Base-by-base conservation (phyloP, 2,113 vertebrate species). In the Gila orcuttii region DNA sequence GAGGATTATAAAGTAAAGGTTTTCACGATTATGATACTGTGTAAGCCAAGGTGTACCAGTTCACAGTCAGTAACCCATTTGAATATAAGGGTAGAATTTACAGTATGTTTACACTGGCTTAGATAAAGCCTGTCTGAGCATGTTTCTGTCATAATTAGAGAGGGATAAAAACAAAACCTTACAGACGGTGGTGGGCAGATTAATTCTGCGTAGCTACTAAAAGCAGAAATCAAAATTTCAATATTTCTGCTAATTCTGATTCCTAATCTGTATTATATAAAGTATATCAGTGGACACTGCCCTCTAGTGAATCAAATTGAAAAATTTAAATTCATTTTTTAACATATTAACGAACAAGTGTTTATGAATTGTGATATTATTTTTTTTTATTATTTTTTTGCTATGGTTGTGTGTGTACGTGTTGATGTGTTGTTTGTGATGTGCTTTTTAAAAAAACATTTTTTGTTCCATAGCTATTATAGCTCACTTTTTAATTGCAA, bases 201-300 rank as follows among this genome's bases (percentile, higher is more conserved):
- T 83, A 73, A 36, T 71, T 83, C 21, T 25, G 66, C 62, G 33
- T 71, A 52, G 68, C 66, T 73, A 73, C 68, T 73, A 59, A 59
- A 39, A 83, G 50, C 6, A 57, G 82, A n/a, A n/a, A 83, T 74
- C 55, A 73, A 59, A 50, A 57, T 15, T 19, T 21, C 47, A 73
- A 57, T 73, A 73, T 59, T 9, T 42, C 8, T 59, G 68, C 81
- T 57, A 83, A 73, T 83, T 83, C 81, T 73, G 8, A 39, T 28
- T 28, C 81, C 66, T 83, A 83, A 83, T 83, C 82, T 83, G 6
- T 59, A 23, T 83, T 83, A 73, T 55, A 83, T 83, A 28, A 83
- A 83, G 59, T 73, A 57, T 83, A 47, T 55, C 28, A 71, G 11
- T 55, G 68, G 9, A 28, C n/a, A 69, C 31, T 59, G 82, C 66